Base-by-base conservation (phyloP, 1,140 invertebrate species). In the Trichonephila clavata region DNA sequence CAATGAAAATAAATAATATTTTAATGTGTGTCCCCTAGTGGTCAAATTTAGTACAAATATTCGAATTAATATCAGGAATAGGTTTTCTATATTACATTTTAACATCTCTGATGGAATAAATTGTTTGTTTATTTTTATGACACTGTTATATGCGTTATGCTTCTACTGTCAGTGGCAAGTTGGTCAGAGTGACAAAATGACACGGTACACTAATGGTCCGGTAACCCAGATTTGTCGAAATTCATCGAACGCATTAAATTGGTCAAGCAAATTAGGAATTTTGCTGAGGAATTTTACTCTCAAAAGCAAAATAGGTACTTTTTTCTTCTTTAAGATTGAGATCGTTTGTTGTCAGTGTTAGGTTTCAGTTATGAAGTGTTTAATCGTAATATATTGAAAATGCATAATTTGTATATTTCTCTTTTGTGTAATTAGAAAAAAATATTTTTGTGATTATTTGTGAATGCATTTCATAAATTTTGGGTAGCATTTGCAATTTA, bases 271-370 rank as follows among this genome's bases (percentile, higher is more conserved):
- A 89, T 63, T 94, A 39, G 57, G 68, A 24, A n/a, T 89, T 59
- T 90, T 94, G 50, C 71, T 94, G n/a, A 61, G 60, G 50, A 94
- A 90, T 86, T 94, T 94, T 57, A 87, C 89, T 89, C 57, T 89
- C 32, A 94, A 94, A n/a, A 60, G 84, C n/a, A 94, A 77, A 89
- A 94, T 94, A 83, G 93, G 93, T 94, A 90, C 21, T 4, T 68
- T 6, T 65, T 43, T 86, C 13, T 2, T 32, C 20, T n/a, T 71
- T 59, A 16, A 20, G n/a, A n/a, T 27, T 13, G 21, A 21, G 59
- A 27, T 83, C 14, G 71, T 27, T 39, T 83, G 39, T 83, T 8
- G 16, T 27, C 21, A 80, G 16, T 16, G 13, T 43, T 20, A 27
- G 16, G 13, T 32, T 14, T 50, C 50, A 50, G 50, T 50, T 10